Evolutionary conservation across 2,113 vertebrate species (phyloP).

Genomic region (Periophthalmus modestus): DNA sequence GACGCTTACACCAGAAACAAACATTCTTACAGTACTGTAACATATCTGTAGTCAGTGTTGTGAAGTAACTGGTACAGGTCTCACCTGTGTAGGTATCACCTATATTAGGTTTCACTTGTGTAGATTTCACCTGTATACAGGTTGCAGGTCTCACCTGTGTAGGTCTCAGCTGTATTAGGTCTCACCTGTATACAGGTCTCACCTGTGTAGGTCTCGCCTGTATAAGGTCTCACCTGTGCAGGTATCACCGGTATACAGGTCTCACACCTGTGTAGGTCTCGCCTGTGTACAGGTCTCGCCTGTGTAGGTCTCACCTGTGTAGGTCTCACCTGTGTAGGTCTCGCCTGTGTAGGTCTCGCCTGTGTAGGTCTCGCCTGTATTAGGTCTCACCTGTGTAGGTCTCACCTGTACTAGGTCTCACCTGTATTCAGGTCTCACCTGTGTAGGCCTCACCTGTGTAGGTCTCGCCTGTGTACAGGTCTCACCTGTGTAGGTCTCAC

Average conservation of each 20-base stretch:
- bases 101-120: background rate
- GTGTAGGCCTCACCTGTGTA: conserved; percentile 72
- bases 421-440: conserved; percentile 73
- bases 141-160: background rate
- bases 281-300: conserved; percentile 98
- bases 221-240: no score
- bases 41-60: background rate
- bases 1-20: no score
- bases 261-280: conserved; percentile 27
- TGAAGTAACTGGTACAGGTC: no score
- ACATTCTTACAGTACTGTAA: no score
- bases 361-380: no score
- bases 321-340: conserved; percentile 84
- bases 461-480: conserved; percentile 90
- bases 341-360: conserved; percentile 65
- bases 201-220: no score
- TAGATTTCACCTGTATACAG: background rate
- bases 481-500: conserved; percentile 65
- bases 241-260: conserved; percentile 90
- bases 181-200: background rate
- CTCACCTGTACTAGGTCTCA: conserved; percentile 81
- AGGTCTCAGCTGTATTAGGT: conserved; percentile 81
- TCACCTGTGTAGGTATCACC: no score
- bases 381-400: no score
- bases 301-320: no score